Base-by-base conservation (phyloP, 2,888 invertebrate genomes). In the Elegia similella region DNA sequence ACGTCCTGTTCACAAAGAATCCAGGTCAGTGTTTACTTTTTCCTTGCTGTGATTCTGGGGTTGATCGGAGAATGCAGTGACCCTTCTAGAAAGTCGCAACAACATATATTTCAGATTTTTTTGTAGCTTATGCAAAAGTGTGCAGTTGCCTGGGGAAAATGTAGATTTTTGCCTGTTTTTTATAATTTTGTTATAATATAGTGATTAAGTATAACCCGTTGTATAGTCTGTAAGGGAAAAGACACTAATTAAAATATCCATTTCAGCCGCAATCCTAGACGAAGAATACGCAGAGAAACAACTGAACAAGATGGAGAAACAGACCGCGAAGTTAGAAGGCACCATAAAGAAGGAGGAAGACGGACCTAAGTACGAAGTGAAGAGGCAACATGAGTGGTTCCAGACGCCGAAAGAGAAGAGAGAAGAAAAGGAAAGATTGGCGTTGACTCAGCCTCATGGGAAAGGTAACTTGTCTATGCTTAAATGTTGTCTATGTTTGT, bases 261-360 rank as follows among this genome's bases (percentile, higher is more conserved):
- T 52, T 68, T 0, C 66, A 86, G 94, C 95, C 62, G 92, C 94
- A 60, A 95, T 99, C 60, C 86, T 98, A 7, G 94, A 96, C 61
- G 97, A 98, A 70, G 98, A 98, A 79, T 94, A 95, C 71, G 95
- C 95, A 3, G 98, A 98, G 70, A 94, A 95, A 56, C 94, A 96
- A 75, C 80, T 98, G 65, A 95, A 95, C 29, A 96, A 95, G 77
- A 94, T 96, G 67, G 98, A 98, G 80, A 96, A 96, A 67, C 95
- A 97, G 76, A 94, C 96, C 0, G 95, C 95, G 46, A 95, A 95
- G 73, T 93, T 92, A 0, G 89, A 91, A 52, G 81, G 76, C 0
- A 76, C 73, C 1, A 68, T 89, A 42, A 84, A 84, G 65, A 76
- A 80, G 55, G 76, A 75, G 5, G 70, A 73, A 29, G 67, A 75